A percentile compares a stretch with the other conserved stretches of the same genome.
phyloP scores from a whole-genome alignment of 2,888 invertebrate species.

The Brachycybe producta region DNA sequence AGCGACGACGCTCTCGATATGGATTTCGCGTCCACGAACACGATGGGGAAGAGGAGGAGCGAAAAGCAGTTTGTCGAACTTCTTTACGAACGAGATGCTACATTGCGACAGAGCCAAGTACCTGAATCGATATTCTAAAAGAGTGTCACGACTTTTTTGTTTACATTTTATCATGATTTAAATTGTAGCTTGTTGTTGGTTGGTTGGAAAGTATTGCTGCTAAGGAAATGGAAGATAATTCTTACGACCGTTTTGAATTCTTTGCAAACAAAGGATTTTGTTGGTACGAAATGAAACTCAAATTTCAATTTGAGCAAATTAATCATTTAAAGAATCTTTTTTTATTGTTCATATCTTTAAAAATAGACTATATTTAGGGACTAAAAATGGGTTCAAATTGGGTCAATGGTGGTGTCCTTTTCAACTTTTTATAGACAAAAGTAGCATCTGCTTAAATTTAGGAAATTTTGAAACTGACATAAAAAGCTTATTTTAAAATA shows the following conservation, averaged over 20 bases:
- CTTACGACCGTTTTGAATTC: constrained; percentile 45
- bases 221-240: constrained; percentile 38
- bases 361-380: constrained; percentile 19
- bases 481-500: too few relatives aligned
- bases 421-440: too few relatives aligned
- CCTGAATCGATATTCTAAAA: background rate
- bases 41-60: constrained; percentile 37
- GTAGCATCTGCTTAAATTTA: too few relatives aligned
- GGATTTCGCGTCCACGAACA: constrained; percentile 21
- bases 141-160: background rate
- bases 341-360: background rate
- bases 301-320: constrained; percentile 5
- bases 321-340: too few relatives aligned
- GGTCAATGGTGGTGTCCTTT: too few relatives aligned
- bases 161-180: background rate
- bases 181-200: constrained; percentile 65
- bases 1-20: constrained; percentile 26
- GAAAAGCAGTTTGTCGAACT: constrained; percentile 46
- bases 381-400: background rate
- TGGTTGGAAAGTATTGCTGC: constrained; percentile 77
- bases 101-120: constrained; percentile 39
- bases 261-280: constrained; percentile 70
- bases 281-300: too few relatives aligned
- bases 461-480: too few relatives aligned
- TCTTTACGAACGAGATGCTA: constrained; percentile 44